Conservation (phyloP, 2,113 vertebrate species). For the Siniperca knerii region DNA sequence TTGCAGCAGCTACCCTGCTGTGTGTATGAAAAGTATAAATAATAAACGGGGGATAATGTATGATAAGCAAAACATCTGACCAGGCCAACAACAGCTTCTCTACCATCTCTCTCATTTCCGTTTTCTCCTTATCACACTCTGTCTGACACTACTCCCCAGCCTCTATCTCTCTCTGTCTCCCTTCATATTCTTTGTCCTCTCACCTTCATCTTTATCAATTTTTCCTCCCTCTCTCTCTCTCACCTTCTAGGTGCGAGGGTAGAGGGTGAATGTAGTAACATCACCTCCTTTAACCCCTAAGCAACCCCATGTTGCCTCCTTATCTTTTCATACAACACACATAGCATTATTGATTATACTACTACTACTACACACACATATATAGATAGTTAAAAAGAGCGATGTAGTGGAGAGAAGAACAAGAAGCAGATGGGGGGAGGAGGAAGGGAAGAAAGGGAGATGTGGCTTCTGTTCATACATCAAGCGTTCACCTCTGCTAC, state of each 20-base stretch:
- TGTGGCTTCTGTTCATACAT: constrained; percentile 4
- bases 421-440: constrained; percentile 27
- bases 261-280: constrained; percentile 69
- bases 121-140: constrained; percentile 12
- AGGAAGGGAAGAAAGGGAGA: not conserved
- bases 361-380: not conserved
- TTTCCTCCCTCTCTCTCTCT: not conserved
- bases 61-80: constrained; percentile 65
- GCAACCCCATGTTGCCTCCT: constrained; percentile 59
- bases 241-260: constrained; percentile 27
- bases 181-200: constrained; percentile 4
- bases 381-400: not conserved
- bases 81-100: constrained; percentile 20
- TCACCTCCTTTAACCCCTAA: constrained; percentile 62
- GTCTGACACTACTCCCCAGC: not conserved
- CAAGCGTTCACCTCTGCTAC: not conserved
- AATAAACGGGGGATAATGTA: constrained; percentile 67
- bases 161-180: not conserved
- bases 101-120: constrained; percentile 2
- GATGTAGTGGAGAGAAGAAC: not conserved
- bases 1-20: constrained; percentile 34
- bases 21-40: constrained; percentile 62
- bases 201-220: constrained; percentile 25
- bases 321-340: constrained; percentile 68
- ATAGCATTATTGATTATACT: constrained; percentile 70